Evolutionary conservation across 2,888 invertebrate species (phyloP), one percentile per base, ranked within the genome.

Genomic region (Trichogramma evanescens): DNA sequence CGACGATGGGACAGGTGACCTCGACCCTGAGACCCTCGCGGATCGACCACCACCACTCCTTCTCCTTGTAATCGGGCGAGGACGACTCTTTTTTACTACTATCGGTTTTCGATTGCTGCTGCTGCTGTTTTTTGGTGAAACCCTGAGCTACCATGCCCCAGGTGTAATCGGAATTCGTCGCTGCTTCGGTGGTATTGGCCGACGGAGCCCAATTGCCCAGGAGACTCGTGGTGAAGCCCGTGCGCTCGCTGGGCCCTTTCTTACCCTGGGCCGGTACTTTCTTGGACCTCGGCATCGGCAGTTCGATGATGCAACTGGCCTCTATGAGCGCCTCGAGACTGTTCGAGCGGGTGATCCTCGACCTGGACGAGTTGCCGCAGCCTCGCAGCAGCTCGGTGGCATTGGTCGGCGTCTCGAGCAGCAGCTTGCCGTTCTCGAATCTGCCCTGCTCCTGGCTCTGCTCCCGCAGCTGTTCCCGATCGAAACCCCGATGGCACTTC

Each of bases 351-450:
- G 62, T 46, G 7, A 70, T 65, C 4, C 65, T 69, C 54, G 65
- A 67, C 4, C 43, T 53, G 4, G 61, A 50, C 5, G 65, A 68
- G 51, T 57, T 67, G 8, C 69, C 71, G 13, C 76, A 76, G 4
- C 73, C 72, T 4, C 74, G 68, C n/a, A 75, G 64, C 77, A 89
- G 82, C 71, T 89, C 89, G 0, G 89, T 88, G 43, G 89, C 89
- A 74, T 89, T 89, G 0, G 89, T 89, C 0, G 89, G 89, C 0
- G 89, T 89, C 72, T 89, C 89, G 49, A 89, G 78, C 65, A 74
- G 63, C 10, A 73, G 65, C 53, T 73, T 75, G 9, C 65, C 67
- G 9, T 65, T 67, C 10, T 70, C 72, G 41, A 67, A 70, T 57
- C 64, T 69, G 26, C 66, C 64, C 26, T 67, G 67, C 1, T 69